Evolutionary conservation across 2,113 vertebrate species (phyloP), one percentile per base, ranked within the genome.

Genomic region (Rhabdornis inornatus): DNA sequence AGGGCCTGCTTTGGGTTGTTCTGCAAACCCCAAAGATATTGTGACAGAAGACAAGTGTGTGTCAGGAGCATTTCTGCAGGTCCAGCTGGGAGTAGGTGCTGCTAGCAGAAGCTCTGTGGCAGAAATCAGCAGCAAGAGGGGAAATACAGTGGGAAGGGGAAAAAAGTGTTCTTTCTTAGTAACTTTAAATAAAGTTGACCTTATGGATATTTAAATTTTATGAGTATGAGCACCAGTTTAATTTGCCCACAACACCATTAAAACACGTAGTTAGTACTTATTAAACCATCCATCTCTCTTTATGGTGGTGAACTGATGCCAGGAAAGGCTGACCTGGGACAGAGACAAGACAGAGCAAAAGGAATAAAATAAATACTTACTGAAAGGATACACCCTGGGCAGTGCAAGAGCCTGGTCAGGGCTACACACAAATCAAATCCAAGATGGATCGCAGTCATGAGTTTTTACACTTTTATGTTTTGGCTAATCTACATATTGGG

Each of bases 1-100:
- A 24, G 15, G 6, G 2, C 1, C 24, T 3, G 0, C 24, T 20
- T 44, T 71, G 35, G 3, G 2, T 50, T 65, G 15, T 33, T 89
- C 61, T 53, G 57, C 28, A 85, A 76, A 77, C 7, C 10, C 7
- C 50, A 44, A 33, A 55, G 30, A 69, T 31, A 24, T 19, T 69
- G 66, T 83, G 75, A 53, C 12, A 72, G 59, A 77, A 80, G 59
- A 83, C 25, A 57, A 57, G 12, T 0, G 1, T 35, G 27, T 2
- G 2, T 77, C 55, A 65, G 64, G 75, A 86, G 22, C 6, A 11
- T 47, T 83, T 65, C 82, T 90, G 37, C 12, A 39, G 16, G 40
- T 76, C 33, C 45, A 68, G 31, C 28, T 69, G 61, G n/a, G 25
- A 85, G n/a, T 52, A 83, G 39, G 14, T 83, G 61, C 23, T 0